phyloP scores from a whole-genome alignment of 1,140 invertebrate genomes.

The Triops longicaudatus region DNA sequence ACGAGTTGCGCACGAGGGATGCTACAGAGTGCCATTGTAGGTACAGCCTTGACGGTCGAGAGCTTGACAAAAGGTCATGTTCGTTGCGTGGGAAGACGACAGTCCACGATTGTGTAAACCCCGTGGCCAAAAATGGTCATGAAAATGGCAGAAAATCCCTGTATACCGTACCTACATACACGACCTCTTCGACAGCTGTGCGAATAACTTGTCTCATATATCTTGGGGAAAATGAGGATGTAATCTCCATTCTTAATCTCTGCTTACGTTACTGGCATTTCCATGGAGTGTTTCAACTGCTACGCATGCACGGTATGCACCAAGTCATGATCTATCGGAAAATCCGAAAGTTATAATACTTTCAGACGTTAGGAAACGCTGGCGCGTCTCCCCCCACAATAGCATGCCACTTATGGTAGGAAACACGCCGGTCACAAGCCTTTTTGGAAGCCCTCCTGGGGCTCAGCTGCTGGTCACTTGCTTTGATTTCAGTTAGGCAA shows the following conservation, averaged over 20 bases:
- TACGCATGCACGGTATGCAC: neutral
- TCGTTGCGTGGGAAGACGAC: constrained; percentile 8
- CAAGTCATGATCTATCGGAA: constrained; percentile 3
- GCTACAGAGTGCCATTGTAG: neutral
- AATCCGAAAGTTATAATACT: neutral
- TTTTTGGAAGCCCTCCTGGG: neutral
- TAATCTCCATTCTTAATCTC: constrained; percentile 3
- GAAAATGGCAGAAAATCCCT: neutral
- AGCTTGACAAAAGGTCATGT: neutral
- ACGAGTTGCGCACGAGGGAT: neutral
- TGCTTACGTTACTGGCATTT: constrained; percentile 10
- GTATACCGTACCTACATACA: neutral
- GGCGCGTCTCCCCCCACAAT: neutral
- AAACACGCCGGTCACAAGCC: neutral
- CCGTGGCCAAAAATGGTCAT: constrained; percentile 6
- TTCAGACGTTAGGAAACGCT: neutral
- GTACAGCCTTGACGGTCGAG: neutral
- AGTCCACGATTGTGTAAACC: neutral
- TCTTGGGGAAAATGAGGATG: neutral
- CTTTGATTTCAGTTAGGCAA: neutral
- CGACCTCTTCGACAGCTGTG: neutral
- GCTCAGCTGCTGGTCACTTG: constrained; percentile 4
- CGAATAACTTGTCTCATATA: constrained; percentile 15
- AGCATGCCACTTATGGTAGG: neutral
- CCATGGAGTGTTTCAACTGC: neutral